phyloP scores from a whole-genome alignment of 2,888 invertebrate species.

The Drosophila limbata region DNA sequence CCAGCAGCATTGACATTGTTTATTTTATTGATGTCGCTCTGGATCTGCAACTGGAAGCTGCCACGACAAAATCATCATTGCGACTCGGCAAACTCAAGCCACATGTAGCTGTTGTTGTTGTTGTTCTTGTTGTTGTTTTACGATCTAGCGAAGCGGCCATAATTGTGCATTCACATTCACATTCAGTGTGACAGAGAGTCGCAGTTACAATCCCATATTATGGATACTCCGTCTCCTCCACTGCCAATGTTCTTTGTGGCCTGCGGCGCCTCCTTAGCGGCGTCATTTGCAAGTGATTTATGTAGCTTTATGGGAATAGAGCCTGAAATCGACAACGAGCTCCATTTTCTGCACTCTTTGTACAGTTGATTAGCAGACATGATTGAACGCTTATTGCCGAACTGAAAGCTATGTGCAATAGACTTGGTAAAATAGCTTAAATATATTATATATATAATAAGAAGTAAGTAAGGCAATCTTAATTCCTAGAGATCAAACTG shows the following conservation, averaged over 20 bases:
- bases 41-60: constrained; percentile 41
- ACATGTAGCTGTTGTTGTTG: constrained; percentile 34
- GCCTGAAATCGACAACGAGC: constrained; percentile 30
- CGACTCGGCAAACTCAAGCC: constrained; percentile 32
- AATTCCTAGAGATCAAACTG: not conserved
- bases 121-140: constrained; percentile 67
- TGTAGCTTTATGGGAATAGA: constrained; percentile 52
- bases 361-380: constrained; percentile 71
- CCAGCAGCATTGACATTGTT: constrained; percentile 66
- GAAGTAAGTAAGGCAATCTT: not conserved
- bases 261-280: constrained; percentile 43
- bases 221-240: constrained; percentile 31
- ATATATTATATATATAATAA: not conserved
- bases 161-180: constrained; percentile 76
- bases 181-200: constrained; percentile 43
- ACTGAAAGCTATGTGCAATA: constrained; percentile 37
- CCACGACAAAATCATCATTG: constrained; percentile 63
- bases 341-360: constrained; percentile 51
- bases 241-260: constrained; percentile 20
- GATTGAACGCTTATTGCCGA: constrained; percentile 72
- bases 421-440: not conserved
- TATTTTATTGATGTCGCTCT: constrained; percentile 77
- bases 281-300: constrained; percentile 80
- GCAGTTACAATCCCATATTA: constrained; percentile 56
- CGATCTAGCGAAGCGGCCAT: constrained; percentile 76